Evolutionary conservation across 2,888 invertebrate genomes (phyloP), one percentile per base, ranked within the genome.

Genomic region (Serrognathus titanus): DNA sequence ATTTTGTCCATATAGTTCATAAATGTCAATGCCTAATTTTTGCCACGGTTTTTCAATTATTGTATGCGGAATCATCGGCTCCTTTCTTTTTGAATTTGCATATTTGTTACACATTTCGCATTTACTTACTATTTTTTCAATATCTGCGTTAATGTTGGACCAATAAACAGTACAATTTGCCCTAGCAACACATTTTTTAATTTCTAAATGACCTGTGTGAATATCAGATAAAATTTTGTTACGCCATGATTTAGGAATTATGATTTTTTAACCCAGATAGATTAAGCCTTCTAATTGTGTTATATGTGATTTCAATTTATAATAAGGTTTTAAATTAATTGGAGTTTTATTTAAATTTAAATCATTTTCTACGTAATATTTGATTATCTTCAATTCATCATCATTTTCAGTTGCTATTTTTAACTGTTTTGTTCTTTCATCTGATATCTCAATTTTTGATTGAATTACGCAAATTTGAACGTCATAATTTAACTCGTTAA

Each of bases 131-230:
- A 52, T 6, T 20, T 24, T 45, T 35, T 52, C 45, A 9, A 65
- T 58, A 13, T 63, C 58, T 10, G 58, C 55, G 7, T 38, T 24
- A 48, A 62, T 58, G 8, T 52, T 55, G n/a, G 58, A 55, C 62
- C 62, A 65, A 51, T 55, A 62, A 8, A 62, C 35, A 10, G 51
- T 12, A 37, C 58, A 54, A 45, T 62, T 59, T 35, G 60, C 60
- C 20, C 55, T 31, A 38, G 13, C 8, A 38, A 58, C 63, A 31
- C 60, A 58, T 47, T 59, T 61, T 13, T 54, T 56, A 3, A 51
- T 55, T 2, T 62, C 59, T 8, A 62, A 16, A 57, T 65, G 63
- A n/a, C 54, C 51, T 37, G 60, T 54, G 24, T 62, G 61, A 8
- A 65, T 48, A 40, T 57, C 53, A 12, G 56, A n/a, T 8, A 62